Conservation (phyloP, 2,797 vertebrate species). For the Neoniphon sammara region DNA sequence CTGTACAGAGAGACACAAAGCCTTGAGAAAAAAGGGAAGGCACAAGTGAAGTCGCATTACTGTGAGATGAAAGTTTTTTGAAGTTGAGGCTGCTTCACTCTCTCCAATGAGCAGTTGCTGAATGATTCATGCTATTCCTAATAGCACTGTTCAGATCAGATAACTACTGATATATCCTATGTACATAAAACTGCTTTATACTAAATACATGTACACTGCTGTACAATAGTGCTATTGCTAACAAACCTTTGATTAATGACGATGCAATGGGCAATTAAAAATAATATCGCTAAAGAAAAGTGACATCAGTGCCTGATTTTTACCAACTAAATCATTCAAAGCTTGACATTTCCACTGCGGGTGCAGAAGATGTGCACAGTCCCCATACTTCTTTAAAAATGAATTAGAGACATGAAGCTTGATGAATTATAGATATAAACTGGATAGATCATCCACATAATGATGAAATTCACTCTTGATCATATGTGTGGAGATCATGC, state of each 20-base stretch:
- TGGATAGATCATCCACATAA: slow-evolving; percentile 13
- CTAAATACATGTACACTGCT: not conserved
- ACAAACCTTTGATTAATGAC: too few relatives aligned
- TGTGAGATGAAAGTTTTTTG: too few relatives aligned
- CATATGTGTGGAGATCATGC: not conserved
- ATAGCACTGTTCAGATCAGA: too few relatives aligned
- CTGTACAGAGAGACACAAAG: too few relatives aligned
- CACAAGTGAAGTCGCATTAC: too few relatives aligned
- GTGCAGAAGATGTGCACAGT: not conserved
- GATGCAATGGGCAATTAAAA: not conserved
- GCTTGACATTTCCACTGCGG: slow-evolving; percentile 5
- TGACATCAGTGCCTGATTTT: slow-evolving; percentile 8
- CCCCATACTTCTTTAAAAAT: slow-evolving; percentile 32
- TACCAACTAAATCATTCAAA: slow-evolving; percentile 12
- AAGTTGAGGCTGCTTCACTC: too few relatives aligned
- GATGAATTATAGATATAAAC: slow-evolving; percentile 26
- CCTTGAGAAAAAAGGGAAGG: too few relatives aligned
- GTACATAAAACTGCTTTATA: too few relatives aligned
- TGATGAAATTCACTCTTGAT: slow-evolving; percentile 16
- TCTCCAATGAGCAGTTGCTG: too few relatives aligned
- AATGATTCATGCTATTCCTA: not conserved
- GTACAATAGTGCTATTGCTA: not conserved
- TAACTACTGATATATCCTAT: too few relatives aligned
- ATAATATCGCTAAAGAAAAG: not conserved
- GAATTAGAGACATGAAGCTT: slow-evolving; percentile 18